phyloP scores from a whole-genome alignment of 2,113 vertebrate species.

The Pionites leucogaster region DNA sequence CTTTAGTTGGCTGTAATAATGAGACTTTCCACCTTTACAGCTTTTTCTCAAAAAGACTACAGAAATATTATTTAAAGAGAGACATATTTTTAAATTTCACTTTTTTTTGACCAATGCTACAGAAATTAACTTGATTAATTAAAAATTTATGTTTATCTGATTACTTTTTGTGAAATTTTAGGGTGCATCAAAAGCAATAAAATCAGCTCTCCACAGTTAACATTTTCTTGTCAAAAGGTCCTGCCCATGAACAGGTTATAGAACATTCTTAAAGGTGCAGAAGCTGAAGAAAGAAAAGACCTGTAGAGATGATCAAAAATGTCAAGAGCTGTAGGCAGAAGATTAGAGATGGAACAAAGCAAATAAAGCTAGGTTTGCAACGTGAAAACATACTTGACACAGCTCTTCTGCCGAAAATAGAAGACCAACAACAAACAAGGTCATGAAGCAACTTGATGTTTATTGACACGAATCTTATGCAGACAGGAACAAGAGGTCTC shows the following conservation, averaged over 20 bases:
- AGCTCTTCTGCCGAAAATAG: slow-evolving; percentile 38
- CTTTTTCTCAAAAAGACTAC: background rate
- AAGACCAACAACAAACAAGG: background rate
- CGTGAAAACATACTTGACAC: slow-evolving; percentile 23
- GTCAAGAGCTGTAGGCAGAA: background rate
- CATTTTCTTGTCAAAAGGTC: background rate
- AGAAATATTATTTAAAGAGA: background rate
- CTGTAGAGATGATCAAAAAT: background rate
- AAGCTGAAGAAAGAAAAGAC: background rate
- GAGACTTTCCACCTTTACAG: background rate
- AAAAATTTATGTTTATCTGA: background rate
- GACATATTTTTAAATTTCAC: background rate
- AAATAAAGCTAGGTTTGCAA: background rate
- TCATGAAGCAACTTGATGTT: slow-evolving; percentile 15
- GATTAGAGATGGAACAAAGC: background rate
- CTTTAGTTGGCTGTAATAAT: background rate
- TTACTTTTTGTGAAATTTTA: background rate
- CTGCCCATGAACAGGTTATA: background rate
- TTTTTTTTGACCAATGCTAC: background rate
- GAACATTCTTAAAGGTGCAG: background rate
- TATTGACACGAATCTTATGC: slow-evolving; percentile 35
- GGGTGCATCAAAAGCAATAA: background rate
- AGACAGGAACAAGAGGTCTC: background rate
- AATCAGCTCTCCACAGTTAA: background rate
- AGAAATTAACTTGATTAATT: background rate